These are phyloP conservation scores for Ruditapes philippinarum DNA, from an alignment of 1,140 invertebrate genomes.

Conservation along the genomic window DNA sequence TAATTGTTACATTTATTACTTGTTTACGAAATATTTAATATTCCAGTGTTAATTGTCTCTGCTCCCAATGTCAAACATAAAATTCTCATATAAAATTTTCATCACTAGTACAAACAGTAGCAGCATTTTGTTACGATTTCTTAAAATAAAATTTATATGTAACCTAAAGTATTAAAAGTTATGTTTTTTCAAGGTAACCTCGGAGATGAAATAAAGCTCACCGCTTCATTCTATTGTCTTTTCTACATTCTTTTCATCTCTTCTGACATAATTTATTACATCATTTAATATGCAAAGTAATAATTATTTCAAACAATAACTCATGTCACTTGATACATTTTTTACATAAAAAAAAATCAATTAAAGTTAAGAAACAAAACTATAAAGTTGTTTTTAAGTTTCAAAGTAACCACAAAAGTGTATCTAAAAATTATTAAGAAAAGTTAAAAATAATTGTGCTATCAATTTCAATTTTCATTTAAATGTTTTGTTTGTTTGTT, in stretches of 20 bases:
- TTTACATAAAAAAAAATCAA: not conserved
- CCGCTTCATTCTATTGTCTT: not conserved
- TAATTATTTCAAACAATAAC: not conserved
- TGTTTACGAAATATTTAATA: conserved; percentile 42
- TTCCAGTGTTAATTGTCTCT: not conserved
- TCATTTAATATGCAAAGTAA: not conserved
- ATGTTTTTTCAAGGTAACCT: not conserved
- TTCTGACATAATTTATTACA: not conserved
- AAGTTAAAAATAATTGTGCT: too few species aligned
- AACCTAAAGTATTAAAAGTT: not conserved
- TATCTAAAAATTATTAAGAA: too few species aligned
- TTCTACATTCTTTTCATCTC: not conserved
- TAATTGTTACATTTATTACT: conserved; percentile 19
- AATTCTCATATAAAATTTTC: conserved; percentile 23
- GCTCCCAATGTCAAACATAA: not conserved
- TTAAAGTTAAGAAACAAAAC: too few species aligned
- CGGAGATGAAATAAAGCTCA: not conserved
- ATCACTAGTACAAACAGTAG: conserved; percentile 1
- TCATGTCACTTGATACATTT: not conserved
- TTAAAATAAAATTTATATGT: not conserved
- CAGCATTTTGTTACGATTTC: not conserved
- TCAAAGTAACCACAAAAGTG: too few species aligned
- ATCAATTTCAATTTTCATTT: too few species aligned
- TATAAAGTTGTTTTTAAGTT: too few species aligned
- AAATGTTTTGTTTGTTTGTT: too few species aligned